A percentile compares a stretch with the other conserved stretches of the same genome.
Conservation (phyloP, 2,797 vertebrate species). For the Hippocampus kuda region DNA sequence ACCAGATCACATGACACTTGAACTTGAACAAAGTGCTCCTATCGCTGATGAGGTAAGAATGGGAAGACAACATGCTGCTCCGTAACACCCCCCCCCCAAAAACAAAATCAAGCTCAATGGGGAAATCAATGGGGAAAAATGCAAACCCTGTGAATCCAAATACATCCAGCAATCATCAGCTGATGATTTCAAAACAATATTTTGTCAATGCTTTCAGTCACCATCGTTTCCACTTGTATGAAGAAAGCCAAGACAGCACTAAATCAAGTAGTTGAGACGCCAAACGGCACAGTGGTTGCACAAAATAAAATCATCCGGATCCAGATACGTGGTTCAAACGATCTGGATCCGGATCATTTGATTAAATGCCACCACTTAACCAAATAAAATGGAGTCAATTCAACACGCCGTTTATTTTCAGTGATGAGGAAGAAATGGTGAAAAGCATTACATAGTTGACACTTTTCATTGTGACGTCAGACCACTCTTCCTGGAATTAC, state of each 20-base stretch:
- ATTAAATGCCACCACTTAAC: too few species aligned
- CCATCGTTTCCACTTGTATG: constrained; percentile 36
- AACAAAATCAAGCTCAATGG: constrained; percentile 6
- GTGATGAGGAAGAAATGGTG: constrained; percentile 29
- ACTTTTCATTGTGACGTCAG: not conserved
- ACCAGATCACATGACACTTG: constrained; percentile 48
- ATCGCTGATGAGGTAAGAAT: constrained; percentile 11
- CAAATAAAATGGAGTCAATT: too few species aligned
- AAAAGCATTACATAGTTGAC: constrained; percentile 49
- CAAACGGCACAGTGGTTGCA: too few species aligned
- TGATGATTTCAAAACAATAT: constrained; percentile 45
- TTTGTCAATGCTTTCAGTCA: constrained; percentile 52
- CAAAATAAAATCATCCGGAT: too few species aligned
- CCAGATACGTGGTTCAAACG: too few species aligned
- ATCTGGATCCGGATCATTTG: too few species aligned
- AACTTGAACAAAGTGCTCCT: constrained; percentile 34
- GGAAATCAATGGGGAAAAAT: constrained; percentile 54
- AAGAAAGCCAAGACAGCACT: not conserved
- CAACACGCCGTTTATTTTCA: too few species aligned
- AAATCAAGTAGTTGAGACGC: too few species aligned
- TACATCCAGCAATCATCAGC: constrained; percentile 51
- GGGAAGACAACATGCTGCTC: constrained; percentile 17
- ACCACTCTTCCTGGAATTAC: not conserved
- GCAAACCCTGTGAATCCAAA: constrained; percentile 63
- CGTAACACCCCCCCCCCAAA: not conserved